Evolutionary conservation across 2,113 vertebrate species (phyloP), one percentile per base, ranked within the genome.

Genomic region (Monarcha castaneiventris): DNA sequence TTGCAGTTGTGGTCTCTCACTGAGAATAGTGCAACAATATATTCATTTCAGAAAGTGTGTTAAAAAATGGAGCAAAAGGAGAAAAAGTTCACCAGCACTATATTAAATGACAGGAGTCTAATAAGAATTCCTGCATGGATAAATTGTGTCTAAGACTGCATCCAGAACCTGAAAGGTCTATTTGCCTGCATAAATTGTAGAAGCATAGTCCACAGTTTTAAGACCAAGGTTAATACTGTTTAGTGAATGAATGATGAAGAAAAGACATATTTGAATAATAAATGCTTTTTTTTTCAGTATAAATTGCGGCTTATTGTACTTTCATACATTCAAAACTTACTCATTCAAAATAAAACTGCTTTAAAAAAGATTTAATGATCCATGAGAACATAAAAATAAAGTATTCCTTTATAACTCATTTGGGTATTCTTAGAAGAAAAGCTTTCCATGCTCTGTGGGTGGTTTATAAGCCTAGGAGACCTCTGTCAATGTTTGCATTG

Each of bases 291-390:
- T 37, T 74, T 84, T 49, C 62, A 62, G 27, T 85, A 61, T 84
- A 95, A 95, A 86, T 22, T 54, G 48, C 33, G 94, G 35, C n/a
- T 61, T 94, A 44, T 32, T 35, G 5, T 64, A 75, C 26, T 62
- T 94, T 74, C 14, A 56, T 79, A 84, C 30, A 68, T 73, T 85
- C 79, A 90, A 92, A 94, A 94, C 29, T 84, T 93, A 96, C 69
- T 95, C 75, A 96, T 93, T 97, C 74, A 95, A 97, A 97, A 75
- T 49, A 96, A 97, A 68, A 88, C 27, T 80, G 39, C 66, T 80
- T 97, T 89, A 89, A 96, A 96, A 97, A 94, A 94, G 41, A 97
- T 96, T 96, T 96, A 97, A 96, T 96, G 91, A 37, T 30, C 83
- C 75, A 21, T 93, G 64, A 93, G 52, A 94, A 90, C 66, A 97